A percentile compares a stretch with the other conserved stretches of the same genome.
Conservation (phyloP, 2,113 vertebrate species). For the Otus sunia region DNA sequence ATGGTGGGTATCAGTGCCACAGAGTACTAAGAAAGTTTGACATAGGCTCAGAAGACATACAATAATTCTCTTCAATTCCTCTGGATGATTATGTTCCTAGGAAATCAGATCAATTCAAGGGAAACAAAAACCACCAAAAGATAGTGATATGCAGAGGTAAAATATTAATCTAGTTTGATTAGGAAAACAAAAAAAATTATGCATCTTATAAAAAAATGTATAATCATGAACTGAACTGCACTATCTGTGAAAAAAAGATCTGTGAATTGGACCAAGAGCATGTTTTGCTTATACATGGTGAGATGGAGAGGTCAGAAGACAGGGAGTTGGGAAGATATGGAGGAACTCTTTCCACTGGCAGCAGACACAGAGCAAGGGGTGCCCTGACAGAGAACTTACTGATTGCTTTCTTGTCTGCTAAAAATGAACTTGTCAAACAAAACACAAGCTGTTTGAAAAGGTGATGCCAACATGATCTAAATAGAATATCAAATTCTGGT, state of each 20-base stretch:
- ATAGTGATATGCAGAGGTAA: not conserved
- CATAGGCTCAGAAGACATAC: not conserved
- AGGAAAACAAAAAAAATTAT: not conserved
- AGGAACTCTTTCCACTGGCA: not conserved
- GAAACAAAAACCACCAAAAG: not conserved
- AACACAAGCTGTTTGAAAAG: not conserved
- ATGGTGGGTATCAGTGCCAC: not conserved
- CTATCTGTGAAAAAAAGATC: not conserved
- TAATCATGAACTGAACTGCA: not conserved
- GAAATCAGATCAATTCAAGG: not conserved
- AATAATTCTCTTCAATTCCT: not conserved
- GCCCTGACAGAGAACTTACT: not conserved
- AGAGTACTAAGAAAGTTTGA: not conserved
- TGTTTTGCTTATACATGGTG: not conserved
- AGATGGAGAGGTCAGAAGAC: not conserved
- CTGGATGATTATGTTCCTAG: not conserved
- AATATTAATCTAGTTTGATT: not conserved
- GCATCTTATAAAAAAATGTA: not conserved
- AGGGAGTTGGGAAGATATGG: not conserved
- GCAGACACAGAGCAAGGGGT: not conserved
- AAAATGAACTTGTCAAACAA: not conserved
- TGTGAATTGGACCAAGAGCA: accelerated
- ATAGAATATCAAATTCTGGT: not conserved
- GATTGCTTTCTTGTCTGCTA: not conserved
- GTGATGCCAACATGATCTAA: not conserved